Evolutionary conservation across 2,113 vertebrate genomes (phyloP).

Genomic region (Alethe diademata): DNA sequence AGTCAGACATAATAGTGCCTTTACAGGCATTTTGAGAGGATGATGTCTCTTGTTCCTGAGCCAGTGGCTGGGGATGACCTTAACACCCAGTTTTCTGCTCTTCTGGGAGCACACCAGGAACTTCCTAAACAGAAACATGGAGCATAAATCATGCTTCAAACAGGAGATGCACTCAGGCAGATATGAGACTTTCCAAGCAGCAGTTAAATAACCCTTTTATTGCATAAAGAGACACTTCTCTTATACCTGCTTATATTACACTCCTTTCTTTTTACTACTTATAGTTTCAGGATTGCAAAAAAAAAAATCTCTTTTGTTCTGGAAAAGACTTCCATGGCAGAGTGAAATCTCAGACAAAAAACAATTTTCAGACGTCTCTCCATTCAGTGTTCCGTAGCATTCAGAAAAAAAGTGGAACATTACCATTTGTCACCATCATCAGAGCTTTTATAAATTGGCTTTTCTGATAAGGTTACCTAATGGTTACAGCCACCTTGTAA

Average conservation of each 20-base stretch:
- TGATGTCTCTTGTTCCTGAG: background rate
- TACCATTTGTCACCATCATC: background rate
- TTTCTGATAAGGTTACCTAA: background rate
- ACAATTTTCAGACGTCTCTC: background rate
- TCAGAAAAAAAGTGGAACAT: background rate
- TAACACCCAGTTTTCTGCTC: background rate
- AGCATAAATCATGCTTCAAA: background rate
- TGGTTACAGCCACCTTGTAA: background rate
- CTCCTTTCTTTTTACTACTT: background rate
- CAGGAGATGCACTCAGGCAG: background rate
- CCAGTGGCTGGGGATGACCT: background rate
- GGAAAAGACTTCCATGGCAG: background rate
- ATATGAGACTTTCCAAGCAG: background rate
- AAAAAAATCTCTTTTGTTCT: background rate
- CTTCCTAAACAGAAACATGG: background rate
- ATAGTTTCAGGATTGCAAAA: background rate
- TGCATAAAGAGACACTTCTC: background rate
- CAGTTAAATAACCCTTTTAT: background rate
- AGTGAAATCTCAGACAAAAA: background rate
- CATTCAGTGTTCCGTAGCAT: background rate
- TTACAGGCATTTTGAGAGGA: background rate
- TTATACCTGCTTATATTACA: background rate
- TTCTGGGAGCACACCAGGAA: background rate
- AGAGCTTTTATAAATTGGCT: background rate
- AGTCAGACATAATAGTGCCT: background rate